Conservation (phyloP, 2,797 vertebrate genomes). For the Rhinoraja longicauda region DNA sequence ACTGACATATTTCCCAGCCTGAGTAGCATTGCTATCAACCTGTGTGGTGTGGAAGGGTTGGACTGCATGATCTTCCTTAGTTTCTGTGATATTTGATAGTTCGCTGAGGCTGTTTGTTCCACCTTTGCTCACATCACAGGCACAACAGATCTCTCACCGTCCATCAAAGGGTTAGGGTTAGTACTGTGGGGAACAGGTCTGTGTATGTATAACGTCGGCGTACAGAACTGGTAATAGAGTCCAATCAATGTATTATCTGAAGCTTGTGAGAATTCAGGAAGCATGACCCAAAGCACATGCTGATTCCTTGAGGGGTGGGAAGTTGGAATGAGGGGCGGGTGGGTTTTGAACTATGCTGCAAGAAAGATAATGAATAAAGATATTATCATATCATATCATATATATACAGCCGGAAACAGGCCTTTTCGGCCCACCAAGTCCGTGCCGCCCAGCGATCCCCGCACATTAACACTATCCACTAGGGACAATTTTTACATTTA, state of each 20-base stretch:
- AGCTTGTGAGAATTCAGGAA: background rate
- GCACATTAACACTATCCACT: too few relatives aligned
- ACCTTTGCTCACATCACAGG: constrained; percentile 40
- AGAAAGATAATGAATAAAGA: background rate
- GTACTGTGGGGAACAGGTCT: too few relatives aligned
- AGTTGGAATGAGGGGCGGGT: background rate
- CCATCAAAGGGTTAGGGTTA: too few relatives aligned
- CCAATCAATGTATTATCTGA: background rate
- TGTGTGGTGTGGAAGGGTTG: constrained; percentile 31
- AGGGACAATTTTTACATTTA: too few relatives aligned
- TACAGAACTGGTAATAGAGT: too few relatives aligned
- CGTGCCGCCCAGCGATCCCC: too few relatives aligned
- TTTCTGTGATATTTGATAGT: constrained; percentile 39
- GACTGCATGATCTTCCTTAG: constrained; percentile 19
- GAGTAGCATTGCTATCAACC: background rate
- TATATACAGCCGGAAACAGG: too few relatives aligned
- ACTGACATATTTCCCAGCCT: background rate
- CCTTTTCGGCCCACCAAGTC: too few relatives aligned
- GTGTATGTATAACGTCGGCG: too few relatives aligned
- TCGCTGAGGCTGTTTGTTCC: constrained; percentile 35
- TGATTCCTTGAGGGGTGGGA: too few relatives aligned
- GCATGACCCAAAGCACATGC: background rate
- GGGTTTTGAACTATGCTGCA: background rate
- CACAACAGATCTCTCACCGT: background rate
- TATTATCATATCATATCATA: too few relatives aligned